A percentile compares a stretch with the other conserved stretches of the same genome.
These are phyloP conservation scores for Oscheius onirici DNA, from an alignment of 2,888 invertebrate genomes.

Conservation along the genomic window DNA sequence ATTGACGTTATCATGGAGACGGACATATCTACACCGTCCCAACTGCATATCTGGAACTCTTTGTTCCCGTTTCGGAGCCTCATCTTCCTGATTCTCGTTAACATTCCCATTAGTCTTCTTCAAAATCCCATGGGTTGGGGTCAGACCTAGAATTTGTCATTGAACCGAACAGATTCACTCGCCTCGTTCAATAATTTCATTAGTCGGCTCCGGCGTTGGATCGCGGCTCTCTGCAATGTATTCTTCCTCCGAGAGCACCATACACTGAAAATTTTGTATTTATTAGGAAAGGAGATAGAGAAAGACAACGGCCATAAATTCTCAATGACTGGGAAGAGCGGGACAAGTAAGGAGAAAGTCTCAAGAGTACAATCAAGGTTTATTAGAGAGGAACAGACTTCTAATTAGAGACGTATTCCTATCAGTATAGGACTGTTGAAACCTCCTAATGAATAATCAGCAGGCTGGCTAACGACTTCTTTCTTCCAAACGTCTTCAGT, in stretches of 20 bases:
- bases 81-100: slow-evolving; percentile 17
- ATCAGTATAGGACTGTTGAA: no score
- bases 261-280: not conserved
- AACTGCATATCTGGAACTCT: slow-evolving; percentile 70
- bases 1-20: slow-evolving; percentile 69
- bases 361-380: no score
- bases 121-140: slow-evolving; percentile 35
- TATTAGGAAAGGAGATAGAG: not conserved
- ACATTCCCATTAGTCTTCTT: slow-evolving; percentile 32
- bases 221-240: slow-evolving; percentile 58
- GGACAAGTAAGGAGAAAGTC: not conserved
- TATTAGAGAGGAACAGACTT: no score
- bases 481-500: no score
- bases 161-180: not conserved
- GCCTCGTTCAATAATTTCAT: slow-evolving; percentile 33
- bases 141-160: slow-evolving; percentile 23
- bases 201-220: slow-evolving; percentile 49
- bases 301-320: not conserved
- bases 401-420: no score
- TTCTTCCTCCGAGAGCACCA: slow-evolving; percentile 56
- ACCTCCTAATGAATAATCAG: no score
- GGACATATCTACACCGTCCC: slow-evolving; percentile 68
- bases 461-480: no score
- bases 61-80: slow-evolving; percentile 41
- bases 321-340: not conserved